phyloP scores from a whole-genome alignment of 2,888 invertebrate genomes.

The Orchesellides sinensis region DNA sequence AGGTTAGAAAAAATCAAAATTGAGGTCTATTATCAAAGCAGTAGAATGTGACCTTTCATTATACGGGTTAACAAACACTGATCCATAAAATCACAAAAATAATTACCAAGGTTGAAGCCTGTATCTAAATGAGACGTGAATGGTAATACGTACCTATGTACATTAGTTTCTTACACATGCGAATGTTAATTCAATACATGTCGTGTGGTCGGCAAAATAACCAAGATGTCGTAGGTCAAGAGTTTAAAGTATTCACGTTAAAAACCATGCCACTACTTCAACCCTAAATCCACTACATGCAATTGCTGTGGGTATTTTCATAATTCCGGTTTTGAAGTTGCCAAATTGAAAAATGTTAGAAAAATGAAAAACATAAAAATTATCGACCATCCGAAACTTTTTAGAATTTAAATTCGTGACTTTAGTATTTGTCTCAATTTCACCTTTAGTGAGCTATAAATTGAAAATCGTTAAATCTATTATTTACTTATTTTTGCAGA shows the following conservation, averaged over 20 bases:
- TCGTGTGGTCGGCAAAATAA: background rate
- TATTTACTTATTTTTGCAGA: conserved; percentile 76
- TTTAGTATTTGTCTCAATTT: too few relatives aligned
- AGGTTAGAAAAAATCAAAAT: conserved; percentile 25
- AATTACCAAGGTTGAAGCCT: background rate
- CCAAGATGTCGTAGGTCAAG: background rate
- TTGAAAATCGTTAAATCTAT: background rate
- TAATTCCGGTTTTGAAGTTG: background rate
- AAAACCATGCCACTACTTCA: too few relatives aligned
- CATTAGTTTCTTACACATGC: background rate
- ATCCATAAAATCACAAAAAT: conserved; percentile 1
- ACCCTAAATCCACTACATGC: too few relatives aligned
- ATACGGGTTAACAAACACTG: conserved; percentile 16
- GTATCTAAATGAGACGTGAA: background rate
- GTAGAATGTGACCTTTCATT: conserved; percentile 25
- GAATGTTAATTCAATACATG: background rate
- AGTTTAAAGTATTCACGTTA: too few relatives aligned
- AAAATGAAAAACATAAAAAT: too few relatives aligned
- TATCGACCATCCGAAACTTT: background rate
- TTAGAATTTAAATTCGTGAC: background rate
- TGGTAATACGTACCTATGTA: background rate
- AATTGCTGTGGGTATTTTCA: too few relatives aligned
- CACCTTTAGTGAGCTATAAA: too few relatives aligned
- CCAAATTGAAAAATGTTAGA: too few relatives aligned
- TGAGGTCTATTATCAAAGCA: conserved; percentile 17